Evolutionary conservation across 2,113 vertebrate species (phyloP).

Genomic region (Atractosteus spatula): DNA sequence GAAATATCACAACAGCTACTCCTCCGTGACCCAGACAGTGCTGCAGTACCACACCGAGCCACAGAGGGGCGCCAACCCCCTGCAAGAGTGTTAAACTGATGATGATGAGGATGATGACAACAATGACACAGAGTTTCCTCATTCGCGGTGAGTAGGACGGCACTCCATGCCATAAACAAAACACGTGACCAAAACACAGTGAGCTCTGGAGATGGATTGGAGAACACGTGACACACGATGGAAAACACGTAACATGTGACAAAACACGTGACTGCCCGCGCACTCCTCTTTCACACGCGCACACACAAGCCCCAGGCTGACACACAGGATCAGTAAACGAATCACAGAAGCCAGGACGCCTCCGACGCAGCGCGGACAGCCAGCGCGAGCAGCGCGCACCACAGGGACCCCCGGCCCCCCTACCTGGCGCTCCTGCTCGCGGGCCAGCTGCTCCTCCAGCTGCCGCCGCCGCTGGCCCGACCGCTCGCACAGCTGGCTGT

Average conservation of each 20-base stretch:
- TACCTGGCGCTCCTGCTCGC: conserved; percentile 94
- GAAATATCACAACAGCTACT: no score
- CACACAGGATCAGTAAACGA: no score
- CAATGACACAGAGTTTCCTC: conserved; percentile 43
- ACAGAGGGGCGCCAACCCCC: conserved; percentile 38
- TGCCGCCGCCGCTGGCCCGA: conserved; percentile 84
- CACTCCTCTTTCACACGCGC: conserved; percentile 22
- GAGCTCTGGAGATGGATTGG: conserved; percentile 42
- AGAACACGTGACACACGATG: conserved; percentile 48
- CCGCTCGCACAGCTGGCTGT: conserved; percentile 77
- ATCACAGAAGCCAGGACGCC: no score
- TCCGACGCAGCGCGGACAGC: no score
- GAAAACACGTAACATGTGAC: conserved; percentile 59
- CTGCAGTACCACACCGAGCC: conserved; percentile 32
- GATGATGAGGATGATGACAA: conserved; percentile 44
- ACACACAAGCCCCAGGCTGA: background rate
- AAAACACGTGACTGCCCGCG: background rate
- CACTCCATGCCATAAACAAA: conserved; percentile 55
- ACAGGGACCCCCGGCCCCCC: background rate
- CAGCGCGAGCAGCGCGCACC: conserved; percentile 18
- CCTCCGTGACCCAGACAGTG: background rate
- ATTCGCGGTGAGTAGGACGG: conserved; percentile 33
- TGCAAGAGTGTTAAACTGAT: conserved; percentile 24
- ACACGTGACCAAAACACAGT: conserved; percentile 25
- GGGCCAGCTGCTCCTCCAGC: conserved; percentile 84